Conservation (phyloP, 2,888 invertebrate genomes). For the Galerucella calmariensis region DNA sequence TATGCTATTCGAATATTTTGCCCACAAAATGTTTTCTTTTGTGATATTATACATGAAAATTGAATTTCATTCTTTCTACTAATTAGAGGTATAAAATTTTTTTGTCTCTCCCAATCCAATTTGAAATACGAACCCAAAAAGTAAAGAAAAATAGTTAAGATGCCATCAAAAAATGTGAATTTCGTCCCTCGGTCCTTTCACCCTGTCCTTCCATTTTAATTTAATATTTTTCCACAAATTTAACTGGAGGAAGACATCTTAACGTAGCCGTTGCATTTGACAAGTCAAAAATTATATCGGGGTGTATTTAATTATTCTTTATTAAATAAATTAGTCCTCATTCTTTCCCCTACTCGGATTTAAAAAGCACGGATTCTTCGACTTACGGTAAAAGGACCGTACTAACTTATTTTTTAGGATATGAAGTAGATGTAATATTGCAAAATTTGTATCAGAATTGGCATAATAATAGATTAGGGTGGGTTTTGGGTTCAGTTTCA, state of each 20-base stretch:
- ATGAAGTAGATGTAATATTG: background rate
- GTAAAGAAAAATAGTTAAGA: constrained; percentile 1
- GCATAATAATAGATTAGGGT: too few relatives aligned
- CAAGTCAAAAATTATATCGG: constrained; percentile 55
- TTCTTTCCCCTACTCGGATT: constrained; percentile 47
- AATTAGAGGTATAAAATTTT: too few relatives aligned
- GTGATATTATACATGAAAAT: too few relatives aligned
- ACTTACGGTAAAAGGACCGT: constrained; percentile 28
- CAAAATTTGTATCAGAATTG: too few relatives aligned
- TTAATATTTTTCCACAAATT: constrained; percentile 48
- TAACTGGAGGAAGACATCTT: constrained; percentile 42
- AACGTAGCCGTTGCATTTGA: constrained; percentile 53
- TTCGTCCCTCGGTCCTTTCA: constrained; percentile 12
- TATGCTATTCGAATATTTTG: too few relatives aligned
- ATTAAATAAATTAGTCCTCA: constrained; percentile 56
- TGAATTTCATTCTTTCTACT: too few relatives aligned
- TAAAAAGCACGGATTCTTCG: constrained; percentile 34
- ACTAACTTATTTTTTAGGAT: background rate
- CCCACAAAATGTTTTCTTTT: too few relatives aligned
- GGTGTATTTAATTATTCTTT: constrained; percentile 58
- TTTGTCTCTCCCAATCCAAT: background rate
- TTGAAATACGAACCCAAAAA: background rate
- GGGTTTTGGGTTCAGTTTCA: too few relatives aligned
- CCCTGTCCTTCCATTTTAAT: constrained; percentile 39
- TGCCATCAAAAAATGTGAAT: constrained; percentile 24